Evolutionary conservation across 2,797 vertebrate species (phyloP), one percentile per base, ranked within the genome.

Genomic region (Melopsittacus undulatus): DNA sequence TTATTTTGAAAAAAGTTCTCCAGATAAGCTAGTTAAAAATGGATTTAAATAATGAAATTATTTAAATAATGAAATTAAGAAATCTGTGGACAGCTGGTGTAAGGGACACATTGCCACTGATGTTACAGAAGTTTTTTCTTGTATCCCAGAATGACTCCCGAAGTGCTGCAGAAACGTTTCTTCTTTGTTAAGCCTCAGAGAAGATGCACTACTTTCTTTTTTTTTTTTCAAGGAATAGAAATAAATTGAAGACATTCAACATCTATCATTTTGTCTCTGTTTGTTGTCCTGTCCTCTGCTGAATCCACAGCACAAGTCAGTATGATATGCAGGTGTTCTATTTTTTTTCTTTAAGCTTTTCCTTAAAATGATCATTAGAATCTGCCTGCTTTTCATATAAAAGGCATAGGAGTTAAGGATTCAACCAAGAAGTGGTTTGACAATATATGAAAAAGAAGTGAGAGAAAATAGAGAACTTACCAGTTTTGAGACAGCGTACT

Each of bases 221-320:
- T 40, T 40, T 46, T 36, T 40, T 36, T 68, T 62, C 51, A 77
- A 83, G 32, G 16, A 68, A 24, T 56, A 64, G 36, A 74, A 97
- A 92, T 95, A 96, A 93, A 92, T 74, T 48, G 30, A 79, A 89
- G 27, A 51, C 56, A 66, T 84, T 82, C 56, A 36, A 48, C 3
- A 2, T 59, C 20, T 56, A 5, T 61, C 4, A 66, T 66, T 83
- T 42, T 79, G 34, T 84, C 0, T 3, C 51, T 85, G n/a, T 84
- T 9, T 21, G 40, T 69, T 69, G 51, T 2, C 18, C 32, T 10
- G 11, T 64, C 26, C 23, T 82, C 24, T 81, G 52, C 43, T 91
- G 49, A 69, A 79, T 43, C 45, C 42, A 14, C 29, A 59, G 54
- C 34, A 80, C 18, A 29, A 40, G 49, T 72, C 46, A 68, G 4